Conservation (phyloP, 1,140 invertebrate genomes). For the Phenacoccus solenopsis region DNA sequence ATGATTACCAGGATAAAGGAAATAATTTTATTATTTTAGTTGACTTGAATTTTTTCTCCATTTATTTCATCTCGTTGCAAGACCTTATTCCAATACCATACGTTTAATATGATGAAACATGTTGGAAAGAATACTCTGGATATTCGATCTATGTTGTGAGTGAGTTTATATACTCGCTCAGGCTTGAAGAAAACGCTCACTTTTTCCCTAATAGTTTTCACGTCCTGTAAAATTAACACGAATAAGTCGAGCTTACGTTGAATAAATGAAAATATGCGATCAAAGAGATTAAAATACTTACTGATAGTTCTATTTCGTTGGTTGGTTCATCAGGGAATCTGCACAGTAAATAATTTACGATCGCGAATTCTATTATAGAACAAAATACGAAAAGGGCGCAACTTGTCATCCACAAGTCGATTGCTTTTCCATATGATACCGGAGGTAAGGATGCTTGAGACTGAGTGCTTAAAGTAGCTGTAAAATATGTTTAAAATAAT, state of each 20-base stretch:
- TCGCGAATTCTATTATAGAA: slow-evolving; percentile 7
- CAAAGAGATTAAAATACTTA: not conserved
- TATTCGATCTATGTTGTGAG: not conserved
- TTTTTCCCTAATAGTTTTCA: not conserved
- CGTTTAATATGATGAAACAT: not conserved
- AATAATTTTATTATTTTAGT: no score
- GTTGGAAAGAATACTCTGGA: not conserved
- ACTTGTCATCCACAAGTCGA: not conserved
- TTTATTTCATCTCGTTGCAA: not conserved
- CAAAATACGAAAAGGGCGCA: not conserved
- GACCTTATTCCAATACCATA: not conserved
- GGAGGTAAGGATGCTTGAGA: not conserved
- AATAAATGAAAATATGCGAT: not conserved
- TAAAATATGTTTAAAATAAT: no score
- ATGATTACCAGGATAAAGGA: no score
- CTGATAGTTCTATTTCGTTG: not conserved
- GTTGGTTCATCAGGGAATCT: not conserved
- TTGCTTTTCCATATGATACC: not conserved
- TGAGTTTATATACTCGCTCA: not conserved
- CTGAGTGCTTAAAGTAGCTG: not conserved
- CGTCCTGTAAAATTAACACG: not conserved
- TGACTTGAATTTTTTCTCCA: not conserved
- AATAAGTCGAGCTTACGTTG: no score
- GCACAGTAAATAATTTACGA: not conserved
- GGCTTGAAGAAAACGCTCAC: not conserved